phyloP scores from a whole-genome alignment of 2,797 vertebrate species.

The Steatocranus sp. region DNA sequence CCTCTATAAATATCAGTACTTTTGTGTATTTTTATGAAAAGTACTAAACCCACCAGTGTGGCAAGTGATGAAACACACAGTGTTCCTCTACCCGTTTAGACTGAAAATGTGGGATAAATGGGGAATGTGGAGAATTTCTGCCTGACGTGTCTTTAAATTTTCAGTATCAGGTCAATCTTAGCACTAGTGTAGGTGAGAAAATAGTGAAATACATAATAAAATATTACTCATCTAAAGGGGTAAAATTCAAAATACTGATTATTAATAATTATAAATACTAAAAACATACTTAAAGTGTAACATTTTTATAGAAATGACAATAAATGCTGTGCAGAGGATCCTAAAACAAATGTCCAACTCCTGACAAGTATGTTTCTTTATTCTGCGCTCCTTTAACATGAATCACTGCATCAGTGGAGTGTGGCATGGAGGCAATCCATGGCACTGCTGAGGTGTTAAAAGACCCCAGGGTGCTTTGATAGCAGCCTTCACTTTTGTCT shows the following conservation, averaged over 20 bases:
- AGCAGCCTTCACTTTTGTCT: not conserved
- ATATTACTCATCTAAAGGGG: not conserved
- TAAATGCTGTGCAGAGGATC: not conserved
- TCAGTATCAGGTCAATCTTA: not conserved
- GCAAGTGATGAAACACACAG: not conserved
- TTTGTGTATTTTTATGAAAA: not conserved
- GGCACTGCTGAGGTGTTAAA: not conserved
- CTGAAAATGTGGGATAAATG: not conserved
- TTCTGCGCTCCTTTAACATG: accelerated
- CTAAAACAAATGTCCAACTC: not conserved
- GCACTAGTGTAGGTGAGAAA: not conserved
- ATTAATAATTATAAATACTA: not conserved
- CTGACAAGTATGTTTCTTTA: not conserved
- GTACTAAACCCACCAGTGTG: not conserved
- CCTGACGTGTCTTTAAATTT: not conserved
- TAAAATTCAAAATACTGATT: not conserved
- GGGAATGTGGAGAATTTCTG: not conserved
- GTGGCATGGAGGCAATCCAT: not conserved
- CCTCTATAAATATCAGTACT: not conserved
- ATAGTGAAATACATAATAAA: not conserved
- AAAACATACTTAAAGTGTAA: not conserved
- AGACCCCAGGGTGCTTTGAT: not conserved
- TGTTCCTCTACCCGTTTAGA: not conserved
- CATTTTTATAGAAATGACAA: not conserved
- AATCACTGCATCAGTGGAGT: not conserved